A percentile compares a stretch with the other conserved stretches of the same genome.
Conservation (phyloP, 2,797 vertebrate species). For the Carcharodon carcharias region DNA sequence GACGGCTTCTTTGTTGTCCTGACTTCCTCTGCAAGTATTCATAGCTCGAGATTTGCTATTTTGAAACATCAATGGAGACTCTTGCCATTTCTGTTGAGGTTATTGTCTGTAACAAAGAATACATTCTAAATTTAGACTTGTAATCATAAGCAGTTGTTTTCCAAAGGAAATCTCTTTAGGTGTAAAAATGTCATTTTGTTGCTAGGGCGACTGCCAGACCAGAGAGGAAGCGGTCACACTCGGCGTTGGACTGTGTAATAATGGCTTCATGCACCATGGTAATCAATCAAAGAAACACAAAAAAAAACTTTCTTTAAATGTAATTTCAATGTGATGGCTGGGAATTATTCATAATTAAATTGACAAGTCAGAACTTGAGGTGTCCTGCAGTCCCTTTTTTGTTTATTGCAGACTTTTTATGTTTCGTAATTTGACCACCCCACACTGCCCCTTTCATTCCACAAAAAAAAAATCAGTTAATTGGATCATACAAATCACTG, state of each 20-base stretch:
- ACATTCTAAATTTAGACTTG: background rate
- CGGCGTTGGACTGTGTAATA: constrained; percentile 95
- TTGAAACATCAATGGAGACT: background rate
- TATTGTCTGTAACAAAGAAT: background rate
- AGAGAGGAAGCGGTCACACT: constrained; percentile 90
- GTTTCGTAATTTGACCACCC: background rate
- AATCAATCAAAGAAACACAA: constrained; percentile 44
- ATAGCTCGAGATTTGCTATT: background rate
- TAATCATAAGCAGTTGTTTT: constrained; percentile 39
- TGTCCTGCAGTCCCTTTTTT: background rate
- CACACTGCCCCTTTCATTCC: too few species aligned
- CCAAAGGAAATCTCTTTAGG: constrained; percentile 39
- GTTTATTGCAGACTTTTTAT: background rate
- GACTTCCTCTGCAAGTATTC: background rate
- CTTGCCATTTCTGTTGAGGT: background rate
- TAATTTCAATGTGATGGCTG: background rate
- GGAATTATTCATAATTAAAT: background rate
- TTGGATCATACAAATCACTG: background rate
- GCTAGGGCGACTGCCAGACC: constrained; percentile 87
- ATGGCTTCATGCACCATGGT: constrained; percentile 98
- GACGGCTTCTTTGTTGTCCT: background rate
- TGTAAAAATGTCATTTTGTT: constrained; percentile 49
- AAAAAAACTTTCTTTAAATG: background rate
- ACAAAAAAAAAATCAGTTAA: background rate
- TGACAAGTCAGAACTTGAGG: background rate